Evolutionary conservation across 2,113 vertebrate species (phyloP), one percentile per base, ranked within the genome.

Genomic region (Prietella phreatophila): DNA sequence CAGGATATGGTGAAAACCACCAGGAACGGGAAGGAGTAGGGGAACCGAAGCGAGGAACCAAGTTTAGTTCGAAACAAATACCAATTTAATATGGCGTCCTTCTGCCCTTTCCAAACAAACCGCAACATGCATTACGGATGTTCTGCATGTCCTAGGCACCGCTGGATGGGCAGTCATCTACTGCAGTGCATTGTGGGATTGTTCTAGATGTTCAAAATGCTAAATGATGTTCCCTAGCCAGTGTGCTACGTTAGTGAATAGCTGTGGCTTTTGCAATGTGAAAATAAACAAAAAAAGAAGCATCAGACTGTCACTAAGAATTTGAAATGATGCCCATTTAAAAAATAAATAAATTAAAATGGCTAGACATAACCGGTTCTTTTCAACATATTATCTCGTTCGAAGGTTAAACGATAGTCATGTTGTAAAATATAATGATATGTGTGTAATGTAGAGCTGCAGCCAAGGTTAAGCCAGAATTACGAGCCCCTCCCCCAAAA

Each of bases 361-460:
- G 14, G 82, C 60, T 61, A 63, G 65, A 65, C 82, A 65, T 65
- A 83, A 42, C 50, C n/a, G 13, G 39, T 65, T 83, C 58, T 10
- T 47, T 65, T 60, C 33, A 36, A 22, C 17, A 56, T 56, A 22
- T 80, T 30, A 56, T 56, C 56, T 53, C n/a, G 9, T 60, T 39
- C 5, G 55, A 83, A 63, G 60, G 36, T 83, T 83, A 65, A 50
- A 63, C 36, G 13, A 83, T 83, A 65, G 47, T 65, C 82, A 30
- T 83, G 61, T 83, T 65, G 47, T 83, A 83, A 83, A 83, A 47
- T 83, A 0, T 83, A 83, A 83, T 83, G 65, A 83, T 83, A 50
- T 50, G 82, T 65, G 60, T 65, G 19, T 65, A 83, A 83, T 10
- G 61, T 83, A 83, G 65, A 83, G 82, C 82, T 65, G 3, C 25